Percentiles rank a stretch among this genome's conserved stretches.
These are phyloP conservation scores for Lumbricus terrestris DNA, from an alignment of 2,888 invertebrate genomes.

Conservation along the genomic window DNA sequence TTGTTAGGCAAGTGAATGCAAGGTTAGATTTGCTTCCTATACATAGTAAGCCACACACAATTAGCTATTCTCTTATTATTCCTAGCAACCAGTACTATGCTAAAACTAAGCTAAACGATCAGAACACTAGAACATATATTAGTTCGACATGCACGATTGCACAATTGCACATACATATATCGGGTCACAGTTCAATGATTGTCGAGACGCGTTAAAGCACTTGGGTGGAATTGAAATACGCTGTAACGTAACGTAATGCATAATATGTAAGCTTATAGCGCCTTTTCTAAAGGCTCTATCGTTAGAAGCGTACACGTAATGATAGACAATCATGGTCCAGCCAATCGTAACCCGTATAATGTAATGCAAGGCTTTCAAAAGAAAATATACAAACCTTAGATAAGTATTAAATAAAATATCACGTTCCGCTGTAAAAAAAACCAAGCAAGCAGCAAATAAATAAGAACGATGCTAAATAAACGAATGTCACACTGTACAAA, in stretches of 20 bases:
- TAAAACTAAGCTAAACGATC: not conserved
- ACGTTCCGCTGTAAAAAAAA: not conserved
- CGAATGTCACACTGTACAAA: too few species aligned
- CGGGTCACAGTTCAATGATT: not conserved
- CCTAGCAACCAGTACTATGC: not conserved
- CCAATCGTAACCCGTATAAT: not conserved
- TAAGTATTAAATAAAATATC: not conserved
- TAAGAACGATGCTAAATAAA: too few species aligned
- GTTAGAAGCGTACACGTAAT: not conserved
- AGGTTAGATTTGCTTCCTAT: not conserved
- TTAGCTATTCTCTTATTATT: not conserved
- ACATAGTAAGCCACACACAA: not conserved
- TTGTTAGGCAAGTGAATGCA: not conserved
- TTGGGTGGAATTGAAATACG: not conserved
- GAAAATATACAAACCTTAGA: not conserved
- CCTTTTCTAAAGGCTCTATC: too few species aligned
- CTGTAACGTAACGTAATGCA: not conserved
- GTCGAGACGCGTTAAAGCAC: conserved; percentile 10
- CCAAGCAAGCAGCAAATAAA: not conserved
- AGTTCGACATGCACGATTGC: not conserved
- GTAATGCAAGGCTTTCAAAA: not conserved
- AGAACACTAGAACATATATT: not conserved
- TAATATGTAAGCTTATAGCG: too few species aligned
- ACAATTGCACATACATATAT: not conserved
- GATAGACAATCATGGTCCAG: not conserved